A percentile compares a stretch with the other conserved stretches of the same genome.
Evolutionary conservation across 2,888 invertebrate species (phyloP).

Genomic region (Nymphalis urticae): DNA sequence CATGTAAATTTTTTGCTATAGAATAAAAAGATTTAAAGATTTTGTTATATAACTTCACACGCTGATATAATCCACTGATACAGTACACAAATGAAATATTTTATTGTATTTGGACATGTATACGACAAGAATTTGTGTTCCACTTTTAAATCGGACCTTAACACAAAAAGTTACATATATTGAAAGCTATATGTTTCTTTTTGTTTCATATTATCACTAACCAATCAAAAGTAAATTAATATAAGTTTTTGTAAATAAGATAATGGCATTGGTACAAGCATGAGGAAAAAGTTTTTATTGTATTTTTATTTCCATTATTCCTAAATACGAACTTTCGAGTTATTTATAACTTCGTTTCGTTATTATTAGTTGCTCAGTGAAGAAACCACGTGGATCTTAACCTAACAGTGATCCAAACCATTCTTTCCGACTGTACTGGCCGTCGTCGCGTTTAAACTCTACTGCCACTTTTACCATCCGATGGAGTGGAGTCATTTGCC

Average conservation of each 20-base stretch:
- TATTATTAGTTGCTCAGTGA: no score
- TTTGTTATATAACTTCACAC: background rate
- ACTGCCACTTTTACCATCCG: no score
- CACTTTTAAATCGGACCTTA: constrained; percentile 32
- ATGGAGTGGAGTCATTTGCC: no score
- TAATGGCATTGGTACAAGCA: constrained; percentile 24
- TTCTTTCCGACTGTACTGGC: no score
- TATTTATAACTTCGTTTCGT: no score
- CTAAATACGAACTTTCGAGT: no score
- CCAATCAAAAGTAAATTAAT: constrained; percentile 31
- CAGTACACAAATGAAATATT: constrained; percentile 7
- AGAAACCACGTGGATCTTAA: no score
- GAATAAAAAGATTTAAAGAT: no score
- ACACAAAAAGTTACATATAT: constrained; percentile 17
- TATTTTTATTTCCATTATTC: background rate
- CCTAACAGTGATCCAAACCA: no score
- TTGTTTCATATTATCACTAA: constrained; percentile 27
- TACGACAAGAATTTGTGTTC: constrained; percentile 32
- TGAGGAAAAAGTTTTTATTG: constrained; percentile 14
- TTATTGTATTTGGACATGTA: constrained; percentile 19
- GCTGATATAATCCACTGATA: background rate
- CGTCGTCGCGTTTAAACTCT: no score
- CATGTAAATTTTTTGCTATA: no score
- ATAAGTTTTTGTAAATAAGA: constrained; percentile 33
- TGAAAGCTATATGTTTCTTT: constrained; percentile 18